These are phyloP conservation scores for Schizotus pectinicornis DNA, from an alignment of 2,888 invertebrate genomes.

Conservation along the genomic window DNA sequence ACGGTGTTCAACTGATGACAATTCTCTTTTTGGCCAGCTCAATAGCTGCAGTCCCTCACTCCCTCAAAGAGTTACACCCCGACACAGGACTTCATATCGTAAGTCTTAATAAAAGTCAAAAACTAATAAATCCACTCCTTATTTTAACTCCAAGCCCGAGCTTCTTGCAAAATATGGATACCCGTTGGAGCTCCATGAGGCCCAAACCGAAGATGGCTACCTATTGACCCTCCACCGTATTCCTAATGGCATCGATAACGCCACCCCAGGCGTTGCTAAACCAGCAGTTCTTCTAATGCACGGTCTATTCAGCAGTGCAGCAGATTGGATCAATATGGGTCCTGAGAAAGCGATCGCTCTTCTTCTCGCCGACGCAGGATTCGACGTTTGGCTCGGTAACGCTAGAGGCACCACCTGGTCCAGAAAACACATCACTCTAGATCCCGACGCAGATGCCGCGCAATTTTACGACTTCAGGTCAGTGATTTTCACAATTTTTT, in stretches of 20 bases:
- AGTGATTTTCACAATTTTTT: background rate
- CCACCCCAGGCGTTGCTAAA: constrained; percentile 10
- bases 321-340: constrained; percentile 38
- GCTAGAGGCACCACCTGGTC: constrained; percentile 64
- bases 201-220: constrained; percentile 35
- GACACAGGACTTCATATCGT: too few relatives aligned
- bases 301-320: constrained; percentile 33
- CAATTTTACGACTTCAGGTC: constrained; percentile 62
- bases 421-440: constrained; percentile 55
- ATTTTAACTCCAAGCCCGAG: too few relatives aligned
- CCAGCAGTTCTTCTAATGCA: constrained; percentile 36
- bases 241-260: constrained; percentile 19
- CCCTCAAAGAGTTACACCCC: too few relatives aligned
- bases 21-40: too few relatives aligned
- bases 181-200: constrained; percentile 30
- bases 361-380: constrained; percentile 39
- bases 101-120: too few relatives aligned
- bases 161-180: constrained; percentile 26
- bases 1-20: too few relatives aligned
- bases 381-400: constrained; percentile 55
- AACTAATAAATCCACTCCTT: too few relatives aligned
- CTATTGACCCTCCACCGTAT: constrained; percentile 31
- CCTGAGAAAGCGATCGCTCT: constrained; percentile 36
- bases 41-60: too few relatives aligned
- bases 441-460: too few relatives aligned